A percentile compares a stretch with the other conserved stretches of the same genome.
Evolutionary conservation across 2,797 vertebrate genomes (phyloP).

Genomic region (Hydrophis major): DNA sequence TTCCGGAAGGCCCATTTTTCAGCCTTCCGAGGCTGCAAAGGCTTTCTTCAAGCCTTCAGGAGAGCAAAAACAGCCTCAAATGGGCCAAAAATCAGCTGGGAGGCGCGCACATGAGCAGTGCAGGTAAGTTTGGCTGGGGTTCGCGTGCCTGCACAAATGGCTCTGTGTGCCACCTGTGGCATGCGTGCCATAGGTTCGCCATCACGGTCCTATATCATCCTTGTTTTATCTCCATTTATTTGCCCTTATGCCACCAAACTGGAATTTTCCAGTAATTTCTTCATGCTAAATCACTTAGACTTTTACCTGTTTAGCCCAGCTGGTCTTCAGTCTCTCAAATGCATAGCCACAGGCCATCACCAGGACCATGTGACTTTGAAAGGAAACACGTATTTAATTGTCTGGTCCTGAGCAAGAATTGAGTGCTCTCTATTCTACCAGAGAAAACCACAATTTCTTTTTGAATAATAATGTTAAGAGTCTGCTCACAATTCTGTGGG

Average conservation of each 20-base stretch:
- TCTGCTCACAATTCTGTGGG: background rate
- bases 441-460: slow-evolving; percentile 27
- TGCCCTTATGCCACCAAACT: slow-evolving; percentile 49
- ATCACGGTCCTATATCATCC: background rate
- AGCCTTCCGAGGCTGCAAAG: no score
- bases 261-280: slow-evolving; percentile 58
- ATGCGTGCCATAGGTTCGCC: no score
- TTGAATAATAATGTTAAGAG: slow-evolving; percentile 2
- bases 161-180: no score
- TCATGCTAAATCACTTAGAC: slow-evolving; percentile 50
- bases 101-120: no score
- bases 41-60: no score
- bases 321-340: slow-evolving; percentile 42
- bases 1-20: no score
- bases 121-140: no score
- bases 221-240: slow-evolving; percentile 38
- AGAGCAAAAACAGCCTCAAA: no score
- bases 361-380: slow-evolving; percentile 11
- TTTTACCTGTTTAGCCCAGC: slow-evolving; percentile 51
- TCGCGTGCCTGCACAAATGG: no score
- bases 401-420: slow-evolving; percentile 40
- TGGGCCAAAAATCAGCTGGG: no score
- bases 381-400: background rate
- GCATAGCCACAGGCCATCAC: slow-evolving; percentile 45
- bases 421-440: background rate